Evolutionary conservation across 2,797 vertebrate species (phyloP).

Genomic region (Xyrichtys novacula): DNA sequence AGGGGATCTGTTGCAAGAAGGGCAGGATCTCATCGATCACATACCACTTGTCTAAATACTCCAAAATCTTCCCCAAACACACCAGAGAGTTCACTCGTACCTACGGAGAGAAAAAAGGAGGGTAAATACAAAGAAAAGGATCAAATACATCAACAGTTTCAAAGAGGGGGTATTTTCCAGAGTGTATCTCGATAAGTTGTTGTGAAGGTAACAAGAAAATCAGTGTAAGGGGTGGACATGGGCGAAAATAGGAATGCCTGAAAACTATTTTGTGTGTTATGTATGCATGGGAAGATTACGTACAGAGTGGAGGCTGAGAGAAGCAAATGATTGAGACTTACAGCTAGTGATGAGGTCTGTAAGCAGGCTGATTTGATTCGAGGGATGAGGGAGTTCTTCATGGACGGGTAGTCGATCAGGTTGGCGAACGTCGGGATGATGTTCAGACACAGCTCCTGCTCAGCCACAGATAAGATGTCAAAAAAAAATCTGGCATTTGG

Average conservation of each 20-base stretch:
- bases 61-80: conserved; percentile 97
- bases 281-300: not conserved
- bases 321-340: conserved; percentile 81
- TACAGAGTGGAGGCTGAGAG: not conserved
- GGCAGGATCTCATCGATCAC: conserved; percentile 99
- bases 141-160: too few relatives aligned
- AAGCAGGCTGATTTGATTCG: conserved; percentile 96
- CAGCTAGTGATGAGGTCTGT: conserved; percentile 97
- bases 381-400: conserved; percentile 99
- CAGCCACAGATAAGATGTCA: conserved; percentile 30
- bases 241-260: too few relatives aligned
- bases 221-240: too few relatives aligned
- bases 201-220: not conserved
- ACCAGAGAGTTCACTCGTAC: conserved; percentile 98
- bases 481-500: conserved; percentile 32
- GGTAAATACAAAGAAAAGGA: not conserved
- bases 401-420: conserved; percentile 98
- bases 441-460: conserved; percentile 97
- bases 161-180: not conserved
- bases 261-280: too few relatives aligned
- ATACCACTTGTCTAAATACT: conserved; percentile 99
- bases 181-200: not conserved
- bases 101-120: conserved; percentile 72
- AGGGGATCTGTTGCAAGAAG: conserved; percentile 98
- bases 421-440: conserved; percentile 99